phyloP scores from a whole-genome alignment of 2,888 invertebrate species.

The Emmelina monodactyla region DNA sequence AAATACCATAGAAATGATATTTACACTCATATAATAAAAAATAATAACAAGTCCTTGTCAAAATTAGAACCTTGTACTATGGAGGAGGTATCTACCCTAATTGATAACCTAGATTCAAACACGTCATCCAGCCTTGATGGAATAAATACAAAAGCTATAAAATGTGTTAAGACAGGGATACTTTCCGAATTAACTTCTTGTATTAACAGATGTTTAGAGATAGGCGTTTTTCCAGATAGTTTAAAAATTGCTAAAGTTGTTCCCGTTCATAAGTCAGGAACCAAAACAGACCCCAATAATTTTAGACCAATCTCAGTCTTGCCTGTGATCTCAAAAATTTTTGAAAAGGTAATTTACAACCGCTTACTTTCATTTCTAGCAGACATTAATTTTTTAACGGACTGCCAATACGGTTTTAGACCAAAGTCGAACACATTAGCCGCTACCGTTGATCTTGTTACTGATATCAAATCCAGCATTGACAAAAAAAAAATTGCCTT shows the following conservation, averaged over 20 bases:
- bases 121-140: background rate
- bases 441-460: too few species aligned
- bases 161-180: background rate
- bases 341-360: background rate
- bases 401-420: background rate
- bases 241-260: slow-evolving; percentile 1
- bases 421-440: background rate
- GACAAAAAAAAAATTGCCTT: too few species aligned
- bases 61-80: background rate
- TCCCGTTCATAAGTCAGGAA: background rate
- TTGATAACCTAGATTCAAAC: background rate
- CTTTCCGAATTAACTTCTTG: background rate
- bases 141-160: background rate
- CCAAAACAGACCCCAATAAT: background rate
- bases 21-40: background rate
- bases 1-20: background rate
- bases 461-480: too few species aligned
- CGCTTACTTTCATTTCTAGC: background rate
- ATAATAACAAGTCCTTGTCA: background rate
- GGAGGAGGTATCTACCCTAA: background rate
- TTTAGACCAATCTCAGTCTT: slow-evolving; percentile 1
- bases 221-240: background rate
- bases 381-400: background rate
- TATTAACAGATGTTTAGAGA: background rate
- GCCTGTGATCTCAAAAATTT: background rate